These are phyloP conservation scores for Potamarius usumacintae DNA, from an alignment of 2,113 vertebrate species.

Conservation along the genomic window DNA sequence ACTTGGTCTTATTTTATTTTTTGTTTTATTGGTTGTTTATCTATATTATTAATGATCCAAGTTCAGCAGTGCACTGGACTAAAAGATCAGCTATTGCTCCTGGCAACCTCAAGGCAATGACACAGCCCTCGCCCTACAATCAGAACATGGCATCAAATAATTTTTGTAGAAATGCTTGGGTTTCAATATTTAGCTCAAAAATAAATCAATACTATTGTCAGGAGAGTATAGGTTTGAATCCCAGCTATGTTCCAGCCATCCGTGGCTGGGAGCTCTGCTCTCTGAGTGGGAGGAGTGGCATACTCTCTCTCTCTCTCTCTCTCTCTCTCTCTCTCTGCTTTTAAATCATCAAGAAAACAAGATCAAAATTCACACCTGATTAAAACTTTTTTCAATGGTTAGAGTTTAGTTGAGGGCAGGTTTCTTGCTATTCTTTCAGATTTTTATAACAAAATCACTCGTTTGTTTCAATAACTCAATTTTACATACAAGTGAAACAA, in stretches of 20 bases:
- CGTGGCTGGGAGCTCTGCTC: neutral
- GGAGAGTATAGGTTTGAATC: neutral
- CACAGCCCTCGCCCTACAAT: neutral
- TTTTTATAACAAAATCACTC: neutral
- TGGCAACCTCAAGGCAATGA: slow-evolving; percentile 10
- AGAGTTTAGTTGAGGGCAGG: neutral
- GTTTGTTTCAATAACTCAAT: neutral
- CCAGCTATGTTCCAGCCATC: neutral
- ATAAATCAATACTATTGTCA: neutral
- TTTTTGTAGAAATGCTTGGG: slow-evolving; percentile 36
- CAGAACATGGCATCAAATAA: neutral
- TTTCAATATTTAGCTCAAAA: slow-evolving; percentile 60
- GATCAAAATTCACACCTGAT: neutral
- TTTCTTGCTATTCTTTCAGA: neutral
- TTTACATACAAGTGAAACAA: neutral
- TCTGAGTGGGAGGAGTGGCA: too few relatives aligned
- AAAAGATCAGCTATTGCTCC: slow-evolving; percentile 10
- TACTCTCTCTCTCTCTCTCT: too few relatives aligned
- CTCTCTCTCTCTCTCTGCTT: too few relatives aligned
- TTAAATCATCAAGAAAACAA: neutral
- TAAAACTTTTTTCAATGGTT: neutral
- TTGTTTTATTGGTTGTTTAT: neutral
- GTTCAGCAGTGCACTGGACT: neutral
- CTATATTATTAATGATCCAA: neutral
- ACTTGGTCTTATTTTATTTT: neutral